Conservation (phyloP, 2,113 vertebrate genomes). For the Cyprinodon brontotheroides region DNA sequence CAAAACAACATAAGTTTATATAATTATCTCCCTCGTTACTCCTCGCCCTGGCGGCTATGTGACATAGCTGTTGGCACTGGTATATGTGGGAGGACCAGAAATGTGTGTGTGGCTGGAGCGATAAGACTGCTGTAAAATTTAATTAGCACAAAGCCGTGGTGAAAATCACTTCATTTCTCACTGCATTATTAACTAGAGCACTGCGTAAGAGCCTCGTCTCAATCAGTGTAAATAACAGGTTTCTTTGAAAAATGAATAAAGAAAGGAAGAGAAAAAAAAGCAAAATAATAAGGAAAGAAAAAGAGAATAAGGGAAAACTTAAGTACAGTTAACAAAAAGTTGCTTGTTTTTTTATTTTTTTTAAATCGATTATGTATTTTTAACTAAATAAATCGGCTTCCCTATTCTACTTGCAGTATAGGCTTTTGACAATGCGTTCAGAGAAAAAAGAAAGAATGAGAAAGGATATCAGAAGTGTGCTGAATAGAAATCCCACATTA, state of each 20-base stretch:
- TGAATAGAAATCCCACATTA: constrained; percentile 73
- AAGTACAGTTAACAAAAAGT: constrained; percentile 3
- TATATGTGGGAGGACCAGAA: constrained; percentile 64
- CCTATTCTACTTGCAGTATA: not conserved
- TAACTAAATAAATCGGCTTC: not conserved
- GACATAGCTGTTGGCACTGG: constrained; percentile 57
- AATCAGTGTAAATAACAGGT: constrained; percentile 47
- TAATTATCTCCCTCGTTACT: constrained; percentile 51
- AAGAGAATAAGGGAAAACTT: not conserved
- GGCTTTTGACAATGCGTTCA: constrained; percentile 7
- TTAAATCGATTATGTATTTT: not conserved
- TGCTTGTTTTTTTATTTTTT: not conserved
- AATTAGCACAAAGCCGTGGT: constrained; percentile 81
- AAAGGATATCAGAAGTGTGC: constrained; percentile 36
- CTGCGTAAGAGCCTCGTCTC: constrained; percentile 44
- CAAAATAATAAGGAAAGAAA: not conserved
- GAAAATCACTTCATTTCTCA: constrained; percentile 72
- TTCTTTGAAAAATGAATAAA: constrained; percentile 11
- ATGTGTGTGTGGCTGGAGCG: constrained; percentile 61
- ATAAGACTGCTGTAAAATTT: constrained; percentile 83
- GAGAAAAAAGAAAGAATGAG: constrained; percentile 13
- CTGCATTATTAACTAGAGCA: constrained; percentile 67
- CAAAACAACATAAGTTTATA: constrained; percentile 62
- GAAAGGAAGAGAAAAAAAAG: not conserved
- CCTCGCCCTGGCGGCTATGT: constrained; percentile 46